phyloP scores from a whole-genome alignment of 2,113 vertebrate genomes.

The Daboia siamensis region DNA sequence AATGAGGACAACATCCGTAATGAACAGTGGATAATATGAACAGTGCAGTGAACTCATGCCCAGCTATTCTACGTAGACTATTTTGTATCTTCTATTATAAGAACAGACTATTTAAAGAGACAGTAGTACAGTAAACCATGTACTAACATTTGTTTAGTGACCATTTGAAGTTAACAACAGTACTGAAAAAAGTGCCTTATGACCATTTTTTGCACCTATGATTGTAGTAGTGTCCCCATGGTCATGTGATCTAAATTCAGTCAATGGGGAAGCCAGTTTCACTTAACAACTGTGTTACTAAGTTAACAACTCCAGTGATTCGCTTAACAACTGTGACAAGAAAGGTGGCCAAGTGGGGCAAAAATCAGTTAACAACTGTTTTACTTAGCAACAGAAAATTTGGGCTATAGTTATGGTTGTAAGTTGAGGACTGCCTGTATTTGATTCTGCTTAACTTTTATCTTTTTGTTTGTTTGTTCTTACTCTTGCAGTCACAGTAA shows the following conservation, averaged over 20 bases:
- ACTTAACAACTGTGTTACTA: not conserved
- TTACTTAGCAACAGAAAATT: not conserved
- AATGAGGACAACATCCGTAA: not conserved
- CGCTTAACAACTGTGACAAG: not conserved
- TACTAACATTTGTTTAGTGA: not conserved
- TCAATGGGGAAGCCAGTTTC: too few relatives aligned
- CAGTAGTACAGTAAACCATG: not conserved
- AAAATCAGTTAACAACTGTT: not conserved
- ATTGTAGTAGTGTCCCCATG: not conserved
- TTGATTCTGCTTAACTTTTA: not conserved
- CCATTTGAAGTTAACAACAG: not conserved
- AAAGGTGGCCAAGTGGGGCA: not conserved
- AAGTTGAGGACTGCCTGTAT: not conserved
- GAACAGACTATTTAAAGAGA: not conserved
- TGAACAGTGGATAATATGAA: not conserved
- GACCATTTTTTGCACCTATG: not conserved
- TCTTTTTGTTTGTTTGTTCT: not conserved
- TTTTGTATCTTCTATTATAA: not conserved
- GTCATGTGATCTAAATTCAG: not conserved
- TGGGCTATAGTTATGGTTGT: not conserved
- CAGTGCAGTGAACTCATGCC: not conserved
- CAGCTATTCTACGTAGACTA: not conserved
- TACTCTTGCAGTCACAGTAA: not conserved
- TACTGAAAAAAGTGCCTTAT: not conserved
- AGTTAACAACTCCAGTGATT: not conserved